Base-by-base conservation (phyloP, 2,113 vertebrate genomes). In the Neolamprologus kungweensis region DNA sequence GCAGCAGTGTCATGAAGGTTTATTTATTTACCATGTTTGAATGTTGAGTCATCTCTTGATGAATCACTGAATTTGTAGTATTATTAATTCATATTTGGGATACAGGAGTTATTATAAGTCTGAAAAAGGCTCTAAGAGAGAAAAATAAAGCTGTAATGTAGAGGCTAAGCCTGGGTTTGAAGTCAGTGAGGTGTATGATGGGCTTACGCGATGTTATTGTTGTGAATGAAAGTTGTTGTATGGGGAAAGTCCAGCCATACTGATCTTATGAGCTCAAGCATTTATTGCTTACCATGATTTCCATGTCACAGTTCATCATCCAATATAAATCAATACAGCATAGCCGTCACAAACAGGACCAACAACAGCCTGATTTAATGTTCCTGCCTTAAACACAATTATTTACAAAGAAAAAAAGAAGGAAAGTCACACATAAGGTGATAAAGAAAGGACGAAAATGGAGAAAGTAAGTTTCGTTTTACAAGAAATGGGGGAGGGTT, bases 41-140 rank as follows among this genome's bases (percentile, higher is more conserved):
- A 58, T 58, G 4, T 58, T 58, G 0, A 58, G 23, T 1, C 55
- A 58, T 58, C 0, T 28, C 13, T 58, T 0, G 0, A 0, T 28
- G 55, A 58, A 58, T 58, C 55, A 58, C 55, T 3, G 23, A 58
- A 58, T 58, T 28, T 58, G 3, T 28, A 3, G 55, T 58, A 28
- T 9, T 16, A 57, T 57, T 57, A 9, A 57, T 57, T 57, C 13
- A 16, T 8, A 28, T 58, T 28, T 5, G 55, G 23, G 23, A 28
- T 58, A 0, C 55, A 0, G 23, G 55, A 58, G 55, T 58, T 0
- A 28, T 58, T 58, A 28, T 58, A 58, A 58, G 55, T 58, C 55
- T 58, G 55, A 58, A 28, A 57, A 58, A 58, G 55, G 13, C 23
- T 58, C 23, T 28, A 28, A 28, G 13, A 58, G 23, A 58, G 55